Percentiles rank a stretch among this genome's conserved stretches.
Evolutionary conservation across 2,888 invertebrate species (phyloP).

Genomic region (Apamea crenata): DNA sequence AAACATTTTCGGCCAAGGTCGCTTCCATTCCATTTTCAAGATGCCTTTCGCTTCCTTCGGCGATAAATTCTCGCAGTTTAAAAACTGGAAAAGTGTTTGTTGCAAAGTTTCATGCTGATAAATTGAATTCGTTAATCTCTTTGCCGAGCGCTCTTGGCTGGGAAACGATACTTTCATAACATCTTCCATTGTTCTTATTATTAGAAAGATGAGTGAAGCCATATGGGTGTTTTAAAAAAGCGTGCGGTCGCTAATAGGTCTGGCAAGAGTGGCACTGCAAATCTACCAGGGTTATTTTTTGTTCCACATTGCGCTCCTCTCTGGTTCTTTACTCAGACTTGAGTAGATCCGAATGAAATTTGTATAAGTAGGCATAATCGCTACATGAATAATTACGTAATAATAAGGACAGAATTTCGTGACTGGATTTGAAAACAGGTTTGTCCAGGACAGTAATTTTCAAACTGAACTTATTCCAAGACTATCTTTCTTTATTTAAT

Average conservation of each 20-base stretch:
- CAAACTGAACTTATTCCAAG: neutral
- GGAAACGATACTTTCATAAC: conserved; percentile 35
- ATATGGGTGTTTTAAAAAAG: conserved; percentile 16
- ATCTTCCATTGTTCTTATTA: conserved; percentile 37
- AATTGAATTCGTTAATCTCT: conserved; percentile 49
- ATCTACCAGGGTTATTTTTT: neutral
- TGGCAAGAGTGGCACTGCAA: neutral
- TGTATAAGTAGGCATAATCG: neutral
- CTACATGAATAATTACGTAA: neutral
- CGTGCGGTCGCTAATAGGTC: conserved; percentile 2
- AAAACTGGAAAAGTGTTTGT: conserved; percentile 49
- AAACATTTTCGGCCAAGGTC: conserved; percentile 58
- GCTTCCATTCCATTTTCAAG: conserved; percentile 36
- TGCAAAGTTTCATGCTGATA: conserved; percentile 37
- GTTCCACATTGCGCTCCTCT: neutral
- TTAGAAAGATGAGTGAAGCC: conserved; percentile 25
- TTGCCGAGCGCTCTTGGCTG: conserved; percentile 25
- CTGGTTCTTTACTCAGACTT: neutral
- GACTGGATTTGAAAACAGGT: neutral
- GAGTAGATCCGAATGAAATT: neutral
- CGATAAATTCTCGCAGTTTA: conserved; percentile 54
- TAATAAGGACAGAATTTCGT: neutral
- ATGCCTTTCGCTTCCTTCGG: conserved; percentile 51
- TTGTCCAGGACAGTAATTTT: neutral
- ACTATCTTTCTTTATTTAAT: neutral